phyloP scores from a whole-genome alignment of 2,113 vertebrate species.

The Caranx melampygus region DNA sequence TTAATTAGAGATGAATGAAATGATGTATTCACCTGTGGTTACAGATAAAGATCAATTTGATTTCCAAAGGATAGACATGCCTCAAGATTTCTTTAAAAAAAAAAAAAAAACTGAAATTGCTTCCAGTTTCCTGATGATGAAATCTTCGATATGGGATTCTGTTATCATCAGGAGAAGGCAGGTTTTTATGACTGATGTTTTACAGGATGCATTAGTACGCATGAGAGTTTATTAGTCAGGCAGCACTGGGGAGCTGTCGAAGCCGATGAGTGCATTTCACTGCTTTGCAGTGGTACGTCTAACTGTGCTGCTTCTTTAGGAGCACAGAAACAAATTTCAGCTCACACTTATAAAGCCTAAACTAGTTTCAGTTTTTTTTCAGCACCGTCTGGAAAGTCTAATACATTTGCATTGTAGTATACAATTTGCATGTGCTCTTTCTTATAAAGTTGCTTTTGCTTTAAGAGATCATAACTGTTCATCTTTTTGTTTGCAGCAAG shows the following conservation, averaged over 20 bases:
- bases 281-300: slow-evolving; percentile 39
- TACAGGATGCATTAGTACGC: slow-evolving; percentile 77
- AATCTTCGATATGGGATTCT: slow-evolving; percentile 47
- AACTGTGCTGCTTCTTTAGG: not conserved
- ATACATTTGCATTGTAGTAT: not conserved
- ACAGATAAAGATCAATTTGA: slow-evolving; percentile 22
- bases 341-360: slow-evolving; percentile 25
- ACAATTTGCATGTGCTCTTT: slow-evolving; percentile 16
- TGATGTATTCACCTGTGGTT: not conserved
- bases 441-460: slow-evolving; percentile 2
- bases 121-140: slow-evolving; percentile 40
- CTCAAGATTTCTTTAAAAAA: not conserved
- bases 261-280: slow-evolving; percentile 49
- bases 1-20: slow-evolving; percentile 1
- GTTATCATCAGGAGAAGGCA: slow-evolving; percentile 67
- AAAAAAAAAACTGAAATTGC: slow-evolving; percentile 27
- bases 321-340: slow-evolving; percentile 28
- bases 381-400: not conserved
- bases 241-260: slow-evolving; percentile 53
- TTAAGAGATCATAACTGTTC: slow-evolving; percentile 22
- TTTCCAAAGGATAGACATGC: slow-evolving; percentile 5
- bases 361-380: slow-evolving; percentile 2
- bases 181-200: slow-evolving; percentile 69
- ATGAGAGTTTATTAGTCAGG: slow-evolving; percentile 77
- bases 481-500: slow-evolving; percentile 34